Evolutionary conservation across 2,888 invertebrate species (phyloP), one percentile per base, ranked within the genome.

Genomic region (Marronus borbonicus): DNA sequence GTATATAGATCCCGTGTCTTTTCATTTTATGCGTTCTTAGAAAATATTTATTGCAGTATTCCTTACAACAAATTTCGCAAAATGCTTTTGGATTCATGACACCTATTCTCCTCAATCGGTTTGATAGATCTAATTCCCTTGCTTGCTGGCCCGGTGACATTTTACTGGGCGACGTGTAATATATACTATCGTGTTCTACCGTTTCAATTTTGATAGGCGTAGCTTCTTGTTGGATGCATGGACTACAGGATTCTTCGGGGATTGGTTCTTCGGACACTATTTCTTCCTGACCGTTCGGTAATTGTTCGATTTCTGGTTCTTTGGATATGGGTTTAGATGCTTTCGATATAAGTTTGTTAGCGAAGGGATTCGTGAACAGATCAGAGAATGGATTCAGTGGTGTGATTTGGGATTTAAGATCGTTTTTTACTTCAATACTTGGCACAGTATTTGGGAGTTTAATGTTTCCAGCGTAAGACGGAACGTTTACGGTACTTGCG

Each of bases 31-130:
- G 98, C 68, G 96, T 96, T 76, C 96, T 92, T 62, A 98, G 90
- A 86, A 97, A 97, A 87, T 97, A 97, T 88, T 97, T 97, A 87
- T 97, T 97, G 87, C 96, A 96, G 87, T 97, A 97, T 87, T 97
- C 97, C 87, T 97, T 96, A 88, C 96, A 95, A 88, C 97, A 97
- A 79, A 97, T 93, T 88, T 97, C 96, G 88, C 97, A 97, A 88
- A 96, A 97, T n/a, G 96, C 96, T 85, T 97, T 96, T 1, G 95
- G 94, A 88, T 95, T 95, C 84, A 94, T 91, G 49, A 96, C 95
- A 52, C 96, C 96, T 78, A 96, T 90, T 78, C 94, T 92, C 36
- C 94, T 91, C 50, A 96, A 89, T 74, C 94, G 93, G 78, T 95
- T 96, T 76, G 93, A 93, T 84, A 95, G 93, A 77, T 93, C 94